Conservation (phyloP, 2,797 vertebrate genomes). For the Fratercula arctica region DNA sequence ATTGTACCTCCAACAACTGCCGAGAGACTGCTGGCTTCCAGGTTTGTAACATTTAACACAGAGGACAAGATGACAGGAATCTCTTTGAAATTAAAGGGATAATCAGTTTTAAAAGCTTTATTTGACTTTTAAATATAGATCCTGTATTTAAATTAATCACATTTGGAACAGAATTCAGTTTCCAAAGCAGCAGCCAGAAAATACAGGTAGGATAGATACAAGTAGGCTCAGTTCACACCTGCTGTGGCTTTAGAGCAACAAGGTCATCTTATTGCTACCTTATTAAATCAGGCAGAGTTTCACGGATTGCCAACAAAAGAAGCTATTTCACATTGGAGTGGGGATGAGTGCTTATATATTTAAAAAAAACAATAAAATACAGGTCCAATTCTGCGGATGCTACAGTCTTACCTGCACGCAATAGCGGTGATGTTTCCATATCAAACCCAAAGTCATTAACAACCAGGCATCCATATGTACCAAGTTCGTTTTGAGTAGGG, state of each 20-base stretch:
- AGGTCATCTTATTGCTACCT: not conserved
- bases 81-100: slow-evolving; percentile 78
- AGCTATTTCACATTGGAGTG: not conserved
- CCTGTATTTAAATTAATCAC: not conserved
- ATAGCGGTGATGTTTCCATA: slow-evolving; percentile 77
- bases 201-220: not conserved
- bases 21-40: slow-evolving; percentile 63
- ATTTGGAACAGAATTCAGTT: not conserved
- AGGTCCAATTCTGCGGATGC: not conserved
- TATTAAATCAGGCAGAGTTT: not conserved
- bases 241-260: not conserved
- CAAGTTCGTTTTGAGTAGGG: slow-evolving; percentile 79
- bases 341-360: not conserved
- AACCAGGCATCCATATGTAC: slow-evolving; percentile 83
- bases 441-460: slow-evolving; percentile 81
- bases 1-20: slow-evolving; percentile 80
- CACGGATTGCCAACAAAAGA: not conserved
- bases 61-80: slow-evolving; percentile 79
- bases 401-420: slow-evolving; percentile 80
- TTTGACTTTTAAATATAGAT: not conserved
- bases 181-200: not conserved
- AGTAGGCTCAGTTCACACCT: not conserved
- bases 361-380: not conserved
- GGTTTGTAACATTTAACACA: slow-evolving; percentile 76
- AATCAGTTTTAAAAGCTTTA: slow-evolving; percentile 18